These are phyloP conservation scores for Troilus luridus DNA, from an alignment of 2,888 invertebrate genomes.

Conservation along the genomic window DNA sequence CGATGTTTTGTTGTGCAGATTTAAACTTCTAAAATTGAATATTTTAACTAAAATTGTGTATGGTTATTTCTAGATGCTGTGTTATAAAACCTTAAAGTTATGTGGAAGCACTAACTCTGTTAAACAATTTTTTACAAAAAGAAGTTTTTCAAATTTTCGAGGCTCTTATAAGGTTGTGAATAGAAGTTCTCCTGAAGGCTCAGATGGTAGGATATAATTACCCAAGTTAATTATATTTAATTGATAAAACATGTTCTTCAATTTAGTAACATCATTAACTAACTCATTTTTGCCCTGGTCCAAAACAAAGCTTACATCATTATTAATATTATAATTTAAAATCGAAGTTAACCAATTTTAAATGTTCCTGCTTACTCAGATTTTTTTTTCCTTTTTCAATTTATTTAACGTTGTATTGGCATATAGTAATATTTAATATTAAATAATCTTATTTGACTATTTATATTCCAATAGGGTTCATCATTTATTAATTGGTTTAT, in stretches of 20 bases:
- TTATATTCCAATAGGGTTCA: no score
- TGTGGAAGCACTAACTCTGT: conserved; percentile 33
- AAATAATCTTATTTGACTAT: background rate
- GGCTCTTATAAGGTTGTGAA: conserved; percentile 65
- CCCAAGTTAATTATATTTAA: background rate
- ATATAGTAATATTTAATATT: background rate
- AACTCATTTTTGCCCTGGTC: background rate
- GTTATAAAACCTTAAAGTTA: conserved; percentile 45
- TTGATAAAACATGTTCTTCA: background rate
- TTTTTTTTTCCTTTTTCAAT: background rate
- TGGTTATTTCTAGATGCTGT: conserved; percentile 55
- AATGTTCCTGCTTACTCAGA: background rate
- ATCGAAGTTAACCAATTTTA: background rate
- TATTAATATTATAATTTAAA: background rate
- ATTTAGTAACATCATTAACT: background rate
- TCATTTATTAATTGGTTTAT: background rate
- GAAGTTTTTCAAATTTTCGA: conserved; percentile 64
- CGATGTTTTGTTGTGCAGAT: background rate
- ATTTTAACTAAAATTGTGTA: background rate
- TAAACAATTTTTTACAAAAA: conserved; percentile 61
- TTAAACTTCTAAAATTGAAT: background rate
- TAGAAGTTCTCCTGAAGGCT: conserved; percentile 60
- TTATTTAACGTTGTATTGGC: background rate
- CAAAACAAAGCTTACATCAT: background rate
- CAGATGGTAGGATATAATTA: conserved; percentile 59